These are phyloP conservation scores for Lepidothrix coronata DNA, from an alignment of 2,113 vertebrate genomes.

Conservation along the genomic window DNA sequence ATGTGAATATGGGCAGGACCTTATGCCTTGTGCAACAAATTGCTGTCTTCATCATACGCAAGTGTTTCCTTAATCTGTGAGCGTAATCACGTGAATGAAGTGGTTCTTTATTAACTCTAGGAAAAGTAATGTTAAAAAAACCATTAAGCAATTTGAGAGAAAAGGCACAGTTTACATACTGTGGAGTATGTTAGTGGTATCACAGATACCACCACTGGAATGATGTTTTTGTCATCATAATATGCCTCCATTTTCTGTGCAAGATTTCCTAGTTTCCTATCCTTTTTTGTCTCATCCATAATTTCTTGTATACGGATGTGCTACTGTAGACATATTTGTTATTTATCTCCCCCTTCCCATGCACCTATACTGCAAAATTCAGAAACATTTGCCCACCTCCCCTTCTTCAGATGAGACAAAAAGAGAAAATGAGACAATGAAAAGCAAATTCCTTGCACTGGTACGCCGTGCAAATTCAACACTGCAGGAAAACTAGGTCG, in stretches of 20 bases:
- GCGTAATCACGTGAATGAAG: background rate
- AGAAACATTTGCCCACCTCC: accelerated
- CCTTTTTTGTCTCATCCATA: background rate
- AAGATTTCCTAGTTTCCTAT: background rate
- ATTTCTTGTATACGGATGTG: background rate
- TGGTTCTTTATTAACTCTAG: background rate
- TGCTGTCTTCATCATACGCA: background rate
- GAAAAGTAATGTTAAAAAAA: background rate
- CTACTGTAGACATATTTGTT: background rate
- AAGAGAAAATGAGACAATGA: background rate
- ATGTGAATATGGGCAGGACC: background rate
- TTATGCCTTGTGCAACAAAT: background rate
- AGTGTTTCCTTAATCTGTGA: background rate
- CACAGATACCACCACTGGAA: background rate
- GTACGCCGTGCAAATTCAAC: background rate
- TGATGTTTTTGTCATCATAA: background rate
- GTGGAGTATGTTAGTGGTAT: background rate
- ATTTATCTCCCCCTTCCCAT: background rate
- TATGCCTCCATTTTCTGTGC: background rate
- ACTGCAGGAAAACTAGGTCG: background rate
- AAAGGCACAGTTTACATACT: background rate
- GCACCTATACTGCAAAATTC: background rate
- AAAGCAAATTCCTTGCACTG: background rate
- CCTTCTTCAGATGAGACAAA: background rate
- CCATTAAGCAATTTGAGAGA: background rate